These are phyloP conservation scores for Pocillopora damicornis DNA, from an alignment of 64 coral and sea anemone genomes.

Conservation along the genomic window DNA sequence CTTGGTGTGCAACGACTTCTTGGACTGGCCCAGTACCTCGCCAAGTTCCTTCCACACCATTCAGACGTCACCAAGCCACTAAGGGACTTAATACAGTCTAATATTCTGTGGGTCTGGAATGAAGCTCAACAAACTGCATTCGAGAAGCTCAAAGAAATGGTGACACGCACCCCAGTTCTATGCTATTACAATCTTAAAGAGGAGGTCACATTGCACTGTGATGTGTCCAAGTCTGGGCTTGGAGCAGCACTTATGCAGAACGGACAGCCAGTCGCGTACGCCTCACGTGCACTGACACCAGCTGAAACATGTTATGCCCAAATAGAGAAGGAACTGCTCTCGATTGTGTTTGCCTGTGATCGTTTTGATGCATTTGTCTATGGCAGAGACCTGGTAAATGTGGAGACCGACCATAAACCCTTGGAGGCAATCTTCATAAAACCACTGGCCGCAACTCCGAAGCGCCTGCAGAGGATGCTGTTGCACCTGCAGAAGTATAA, in stretches of 20 bases:
- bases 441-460: neutral
- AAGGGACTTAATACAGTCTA: neutral
- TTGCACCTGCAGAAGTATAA: conserved; percentile 22
- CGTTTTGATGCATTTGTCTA: conserved; percentile 34
- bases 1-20: neutral
- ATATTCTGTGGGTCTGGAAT: neutral
- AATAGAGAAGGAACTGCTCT: conserved; percentile 42
- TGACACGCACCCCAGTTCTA: neutral
- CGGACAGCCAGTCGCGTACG: conserved; percentile 21
- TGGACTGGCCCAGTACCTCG: conserved; percentile 3
- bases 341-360: conserved; percentile 23
- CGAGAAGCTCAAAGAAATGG: neutral
- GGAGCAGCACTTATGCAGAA: conserved; percentile 1
- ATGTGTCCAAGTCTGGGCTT: conserved; percentile 33
- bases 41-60: neutral
- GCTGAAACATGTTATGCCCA: conserved; percentile 25
- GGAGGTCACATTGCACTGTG: conserved; percentile 23
- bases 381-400: conserved; percentile 6
- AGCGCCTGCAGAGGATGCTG: conserved; percentile 31
- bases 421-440: conserved; percentile 43
- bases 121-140: neutral
- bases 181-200: neutral
- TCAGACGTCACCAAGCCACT: conserved; percentile 2
- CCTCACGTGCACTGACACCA: neutral
- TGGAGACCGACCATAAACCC: conserved; percentile 54